These are phyloP conservation scores for Parazoanthus darwini DNA, from an alignment of 92 coral and sea anemone genomes.

Conservation along the genomic window DNA sequence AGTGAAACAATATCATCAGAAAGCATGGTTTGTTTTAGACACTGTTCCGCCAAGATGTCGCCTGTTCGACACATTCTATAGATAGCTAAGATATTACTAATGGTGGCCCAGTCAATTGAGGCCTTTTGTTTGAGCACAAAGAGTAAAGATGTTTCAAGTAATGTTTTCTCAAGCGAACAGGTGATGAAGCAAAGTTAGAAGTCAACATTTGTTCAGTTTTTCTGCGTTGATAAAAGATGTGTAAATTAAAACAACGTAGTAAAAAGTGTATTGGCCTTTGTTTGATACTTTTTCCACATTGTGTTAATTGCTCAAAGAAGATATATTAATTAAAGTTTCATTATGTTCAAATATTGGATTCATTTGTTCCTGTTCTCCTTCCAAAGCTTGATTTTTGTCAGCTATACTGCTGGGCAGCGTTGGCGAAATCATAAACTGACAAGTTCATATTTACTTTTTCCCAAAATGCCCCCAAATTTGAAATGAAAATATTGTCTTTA, in stretches of 20 bases:
- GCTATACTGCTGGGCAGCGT: background rate
- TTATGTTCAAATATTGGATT: constrained; percentile 84
- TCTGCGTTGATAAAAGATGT: constrained; percentile 88
- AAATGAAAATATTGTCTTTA: constrained; percentile 44
- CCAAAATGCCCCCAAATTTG: constrained; percentile 33
- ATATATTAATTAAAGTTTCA: constrained; percentile 95
- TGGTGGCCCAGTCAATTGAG: constrained; percentile 97
- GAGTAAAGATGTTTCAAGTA: constrained; percentile 94
- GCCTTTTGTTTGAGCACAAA: constrained; percentile 92
- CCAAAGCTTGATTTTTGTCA: background rate
- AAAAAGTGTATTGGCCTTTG: constrained; percentile 82
- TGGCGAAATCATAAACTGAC: constrained; percentile 20
- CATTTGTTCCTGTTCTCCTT: constrained; percentile 39
- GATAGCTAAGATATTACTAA: constrained; percentile 97
- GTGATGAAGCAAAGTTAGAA: constrained; percentile 87
- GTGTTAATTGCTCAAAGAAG: constrained; percentile 93
- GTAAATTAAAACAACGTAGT: constrained; percentile 81
- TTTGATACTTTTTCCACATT: constrained; percentile 66
- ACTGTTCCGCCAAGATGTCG: constrained; percentile 98
- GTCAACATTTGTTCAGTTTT: constrained; percentile 98
- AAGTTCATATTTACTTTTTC: constrained; percentile 30
- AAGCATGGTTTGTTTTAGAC: constrained; percentile 99
- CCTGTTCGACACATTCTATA: constrained; percentile 97
- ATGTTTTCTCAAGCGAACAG: constrained; percentile 99
- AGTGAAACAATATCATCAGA: constrained; percentile 90